Base-by-base conservation (phyloP, 2,888 invertebrate genomes). In the Gasteruption jaculator region DNA sequence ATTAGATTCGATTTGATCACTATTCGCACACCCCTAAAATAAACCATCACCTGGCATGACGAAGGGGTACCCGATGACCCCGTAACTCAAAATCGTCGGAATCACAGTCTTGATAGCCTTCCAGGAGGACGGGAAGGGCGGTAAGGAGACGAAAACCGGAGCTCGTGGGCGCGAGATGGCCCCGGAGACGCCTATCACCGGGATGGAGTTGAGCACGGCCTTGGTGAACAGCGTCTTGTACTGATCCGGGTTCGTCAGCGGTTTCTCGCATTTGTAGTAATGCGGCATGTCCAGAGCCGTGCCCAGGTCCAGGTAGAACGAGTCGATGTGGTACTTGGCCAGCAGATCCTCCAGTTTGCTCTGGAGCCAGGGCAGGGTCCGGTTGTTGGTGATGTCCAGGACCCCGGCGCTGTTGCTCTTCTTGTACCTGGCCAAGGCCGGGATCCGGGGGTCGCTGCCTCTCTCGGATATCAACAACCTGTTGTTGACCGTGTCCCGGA, bases 1-100 rank as follows among this genome's bases (percentile, higher is more conserved):
- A n/a, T n/a, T n/a, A n/a, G n/a, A n/a, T n/a, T n/a, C n/a, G n/a
- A n/a, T n/a, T n/a, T n/a, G n/a, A n/a, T n/a, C n/a, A n/a, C n/a
- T n/a, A n/a, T n/a, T n/a, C n/a, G n/a, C n/a, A n/a, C n/a, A n/a
- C n/a, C n/a, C n/a, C n/a, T n/a, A n/a, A n/a, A n/a, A n/a, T n/a
- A n/a, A n/a, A n/a, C n/a, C n/a, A n/a, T n/a, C n/a, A n/a, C n/a
- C n/a, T 0, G 94, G 91, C 75, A 95, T 83, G 29, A 94, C 79
- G 58, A 94, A 94, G 0, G 93, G 93, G 71, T 88, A 95, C 0
- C 96, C 96, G 35, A 91, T 82, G 15, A 94, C 80, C 0, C 94
- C 93, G 53, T 94, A 86, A 1, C 86, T 87, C 15, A 93, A 71
- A 42, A 91, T 85, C 0, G 91, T 88, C 0, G 94, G 91, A 54